A percentile compares a stretch with the other conserved stretches of the same genome.
These are phyloP conservation scores for Artibeus lituratus DNA, from an alignment of 2,797 vertebrate species.

Conservation along the genomic window DNA sequence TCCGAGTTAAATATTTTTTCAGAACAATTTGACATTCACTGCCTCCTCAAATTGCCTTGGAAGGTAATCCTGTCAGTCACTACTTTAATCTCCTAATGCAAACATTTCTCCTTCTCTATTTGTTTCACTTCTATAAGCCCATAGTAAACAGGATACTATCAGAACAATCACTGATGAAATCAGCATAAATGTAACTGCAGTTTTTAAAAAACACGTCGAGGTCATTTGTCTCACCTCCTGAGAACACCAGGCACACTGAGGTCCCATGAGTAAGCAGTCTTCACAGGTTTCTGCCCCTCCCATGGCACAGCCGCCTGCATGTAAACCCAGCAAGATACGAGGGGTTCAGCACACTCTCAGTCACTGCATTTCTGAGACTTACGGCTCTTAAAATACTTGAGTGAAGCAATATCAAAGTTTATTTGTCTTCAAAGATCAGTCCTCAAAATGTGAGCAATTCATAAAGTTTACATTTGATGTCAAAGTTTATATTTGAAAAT, in stretches of 20 bases:
- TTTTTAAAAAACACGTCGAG: conserved; percentile 62
- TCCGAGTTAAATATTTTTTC: neutral
- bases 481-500: neutral
- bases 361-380: conserved; percentile 16
- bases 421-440: neutral
- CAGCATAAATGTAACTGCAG: conserved; percentile 58
- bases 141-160: neutral
- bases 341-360: conserved; percentile 61
- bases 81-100: neutral
- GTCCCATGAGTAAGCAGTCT: conserved; percentile 91
- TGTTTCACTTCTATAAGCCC: neutral
- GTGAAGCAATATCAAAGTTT: neutral
- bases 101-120: neutral
- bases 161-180: conserved; percentile 24
- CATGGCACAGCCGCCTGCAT: conserved; percentile 88
- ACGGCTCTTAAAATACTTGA: neutral
- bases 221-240: conserved; percentile 89
- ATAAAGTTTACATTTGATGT: neutral
- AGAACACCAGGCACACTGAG: conserved; percentile 95
- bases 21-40: neutral
- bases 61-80: neutral
- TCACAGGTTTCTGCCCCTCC: conserved; percentile 89
- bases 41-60: neutral
- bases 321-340: conserved; percentile 70
- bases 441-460: neutral